phyloP scores from a whole-genome alignment of 2,113 vertebrate species.

The Leiothrix lutea region DNA sequence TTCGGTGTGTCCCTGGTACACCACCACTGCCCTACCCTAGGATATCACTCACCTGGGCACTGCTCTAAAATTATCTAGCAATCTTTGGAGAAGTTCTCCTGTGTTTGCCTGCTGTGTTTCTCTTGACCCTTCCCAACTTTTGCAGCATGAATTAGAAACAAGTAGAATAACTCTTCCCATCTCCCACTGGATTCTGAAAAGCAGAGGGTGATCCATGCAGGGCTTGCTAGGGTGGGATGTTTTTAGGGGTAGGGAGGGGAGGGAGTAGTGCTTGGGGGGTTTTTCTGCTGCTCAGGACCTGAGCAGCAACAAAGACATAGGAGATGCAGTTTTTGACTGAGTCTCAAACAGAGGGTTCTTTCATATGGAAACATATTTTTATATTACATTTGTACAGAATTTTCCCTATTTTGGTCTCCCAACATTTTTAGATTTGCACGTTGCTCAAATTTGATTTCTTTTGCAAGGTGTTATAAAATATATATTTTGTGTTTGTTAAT shows the following conservation, averaged over 20 bases:
- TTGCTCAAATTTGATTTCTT: constrained; percentile 13
- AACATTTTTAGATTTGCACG: constrained; percentile 14
- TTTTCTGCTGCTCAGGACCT: background rate
- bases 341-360: constrained; percentile 35
- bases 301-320: background rate
- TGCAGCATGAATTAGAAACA: background rate
- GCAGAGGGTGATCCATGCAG: background rate
- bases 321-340: constrained; percentile 2
- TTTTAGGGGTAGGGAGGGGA: background rate
- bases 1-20: background rate
- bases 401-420: constrained; percentile 46
- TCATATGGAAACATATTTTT: constrained; percentile 60
- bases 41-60: background rate
- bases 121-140: background rate
- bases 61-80: background rate
- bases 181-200: background rate
- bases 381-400: constrained; percentile 52
- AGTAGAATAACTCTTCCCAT: background rate
- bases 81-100: background rate
- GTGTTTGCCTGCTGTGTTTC: background rate
- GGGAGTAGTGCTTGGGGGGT: background rate
- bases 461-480: background rate
- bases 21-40: background rate
- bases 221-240: background rate
- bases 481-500: constrained; percentile 19